A percentile compares a stretch with the other conserved stretches of the same genome.
Conservation (phyloP, 1,140 invertebrate species). For the Chionoecetes opilio region DNA sequence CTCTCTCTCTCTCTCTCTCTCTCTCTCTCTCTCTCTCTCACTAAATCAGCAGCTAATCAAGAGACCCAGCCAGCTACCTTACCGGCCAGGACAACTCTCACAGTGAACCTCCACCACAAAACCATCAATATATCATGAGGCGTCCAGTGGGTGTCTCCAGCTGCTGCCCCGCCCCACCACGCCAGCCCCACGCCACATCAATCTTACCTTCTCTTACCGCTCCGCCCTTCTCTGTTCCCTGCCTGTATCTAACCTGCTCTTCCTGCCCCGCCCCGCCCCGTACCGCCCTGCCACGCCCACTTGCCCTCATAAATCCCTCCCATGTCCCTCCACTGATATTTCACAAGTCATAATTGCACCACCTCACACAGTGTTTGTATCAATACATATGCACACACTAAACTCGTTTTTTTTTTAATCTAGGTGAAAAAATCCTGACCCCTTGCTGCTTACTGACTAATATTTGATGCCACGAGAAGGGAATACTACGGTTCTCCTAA, state of each 20-base stretch:
- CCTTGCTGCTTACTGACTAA: too few relatives aligned
- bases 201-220: neutral
- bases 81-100: neutral
- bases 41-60: neutral
- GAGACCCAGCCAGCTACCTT: neutral
- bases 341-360: too few relatives aligned
- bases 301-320: neutral
- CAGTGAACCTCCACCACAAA: neutral
- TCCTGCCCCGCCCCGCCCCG: neutral
- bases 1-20: conserved; percentile 27
- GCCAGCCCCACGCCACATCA: neutral
- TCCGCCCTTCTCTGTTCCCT: neutral
- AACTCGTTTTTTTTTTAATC: too few relatives aligned
- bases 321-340: too few relatives aligned
- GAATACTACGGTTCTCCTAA: too few relatives aligned
- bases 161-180: neutral
- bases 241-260: neutral
- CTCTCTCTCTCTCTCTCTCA: conserved; percentile 25
- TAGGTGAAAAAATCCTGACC: too few relatives aligned
- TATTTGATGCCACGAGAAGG: too few relatives aligned
- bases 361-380: too few relatives aligned
- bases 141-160: neutral
- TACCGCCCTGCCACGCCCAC: neutral
- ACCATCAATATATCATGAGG: conserved; percentile 7
- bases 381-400: too few relatives aligned